Base-by-base conservation (phyloP, 1,140 invertebrate species). In the Drosophila grimshawi region DNA sequence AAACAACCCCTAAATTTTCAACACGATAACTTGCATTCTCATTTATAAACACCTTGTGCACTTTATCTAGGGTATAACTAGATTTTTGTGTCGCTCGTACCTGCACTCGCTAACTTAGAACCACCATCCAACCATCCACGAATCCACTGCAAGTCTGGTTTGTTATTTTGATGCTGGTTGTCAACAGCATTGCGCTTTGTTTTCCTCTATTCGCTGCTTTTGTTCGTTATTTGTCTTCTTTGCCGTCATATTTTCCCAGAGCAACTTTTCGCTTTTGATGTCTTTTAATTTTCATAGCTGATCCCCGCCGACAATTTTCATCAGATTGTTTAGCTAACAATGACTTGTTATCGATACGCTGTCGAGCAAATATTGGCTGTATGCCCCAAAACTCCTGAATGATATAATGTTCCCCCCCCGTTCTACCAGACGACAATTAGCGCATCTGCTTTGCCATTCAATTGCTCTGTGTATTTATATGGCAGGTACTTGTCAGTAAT, bases 401-500 rank as follows among this genome's bases (percentile, higher is more conserved):
- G 30, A 41, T 37, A 49, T 43, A 56, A 46, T 35, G 10, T 19
- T 51, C 19, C 2, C 6, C 11, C 4, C 41, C 41, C 56, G 0
- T 6, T 7, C 41, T 8, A 30, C 27, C 39, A 63, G 57, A 56
- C 73, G 63, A 55, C 73, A 89, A 88, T 88, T 88, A 89, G 77
- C 76, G 62, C 68, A 77, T 80, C 76, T 86, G 82, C 71, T 61
- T 51, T 46, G 32, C 56, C 78, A 76, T 86, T 86, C 75, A 68
- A 73, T 64, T 62, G 68, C 37, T 53, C 43, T 73, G 71, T 76
- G 43, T 74, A 70, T 63, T 43, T 43, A 43, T 43, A 2, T 43
- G 55, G 5, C 39, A 63, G 74, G 74, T 80, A 90, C 88, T 90
- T 90, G 86, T 90, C 81, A 90, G 82, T 86, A 91, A 90, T 90